These are phyloP conservation scores for Takifugu bimaculatus DNA, from an alignment of 2,113 vertebrate species.

Conservation along the genomic window DNA sequence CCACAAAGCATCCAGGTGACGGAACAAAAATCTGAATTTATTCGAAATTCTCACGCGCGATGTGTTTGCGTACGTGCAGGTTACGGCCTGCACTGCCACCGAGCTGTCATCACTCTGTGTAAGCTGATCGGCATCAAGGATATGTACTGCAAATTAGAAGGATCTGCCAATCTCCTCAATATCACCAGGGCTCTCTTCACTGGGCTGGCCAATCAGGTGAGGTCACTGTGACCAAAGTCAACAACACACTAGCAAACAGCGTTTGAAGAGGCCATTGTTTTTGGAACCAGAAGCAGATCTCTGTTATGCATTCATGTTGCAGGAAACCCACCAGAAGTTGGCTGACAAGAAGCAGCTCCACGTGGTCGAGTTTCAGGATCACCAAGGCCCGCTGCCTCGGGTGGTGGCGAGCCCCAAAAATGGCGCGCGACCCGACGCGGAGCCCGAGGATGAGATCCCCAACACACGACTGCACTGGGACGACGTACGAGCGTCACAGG, in stretches of 20 bases:
- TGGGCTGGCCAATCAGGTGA: slow-evolving; percentile 84
- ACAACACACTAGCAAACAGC: no score
- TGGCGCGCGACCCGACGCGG: slow-evolving; percentile 55
- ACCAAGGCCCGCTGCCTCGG: slow-evolving; percentile 81
- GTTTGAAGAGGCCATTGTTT: background rate
- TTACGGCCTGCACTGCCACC: slow-evolving; percentile 89
- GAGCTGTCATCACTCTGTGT: slow-evolving; percentile 91
- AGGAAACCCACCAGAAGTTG: slow-evolving; percentile 86
- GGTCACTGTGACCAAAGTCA: background rate
- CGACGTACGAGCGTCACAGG: slow-evolving; percentile 81
- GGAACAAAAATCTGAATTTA: no score
- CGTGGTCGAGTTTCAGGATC: slow-evolving; percentile 85
- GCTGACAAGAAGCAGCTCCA: slow-evolving; percentile 84
- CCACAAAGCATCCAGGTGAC: no score
- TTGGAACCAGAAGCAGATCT: background rate
- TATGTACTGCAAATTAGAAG: slow-evolving; percentile 89
- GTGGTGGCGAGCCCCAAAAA: slow-evolving; percentile 81
- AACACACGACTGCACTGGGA: slow-evolving; percentile 82
- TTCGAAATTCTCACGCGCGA: no score
- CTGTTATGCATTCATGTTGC: background rate
- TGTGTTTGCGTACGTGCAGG: slow-evolving; percentile 67
- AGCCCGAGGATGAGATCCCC: slow-evolving; percentile 77
- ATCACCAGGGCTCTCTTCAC: slow-evolving; percentile 86
- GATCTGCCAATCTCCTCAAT: slow-evolving; percentile 86
- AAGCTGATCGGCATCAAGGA: slow-evolving; percentile 90